Evolutionary conservation across 1,140 invertebrate species (phyloP), one percentile per base, ranked within the genome.

Genomic region (Notospermus geniculatus): DNA sequence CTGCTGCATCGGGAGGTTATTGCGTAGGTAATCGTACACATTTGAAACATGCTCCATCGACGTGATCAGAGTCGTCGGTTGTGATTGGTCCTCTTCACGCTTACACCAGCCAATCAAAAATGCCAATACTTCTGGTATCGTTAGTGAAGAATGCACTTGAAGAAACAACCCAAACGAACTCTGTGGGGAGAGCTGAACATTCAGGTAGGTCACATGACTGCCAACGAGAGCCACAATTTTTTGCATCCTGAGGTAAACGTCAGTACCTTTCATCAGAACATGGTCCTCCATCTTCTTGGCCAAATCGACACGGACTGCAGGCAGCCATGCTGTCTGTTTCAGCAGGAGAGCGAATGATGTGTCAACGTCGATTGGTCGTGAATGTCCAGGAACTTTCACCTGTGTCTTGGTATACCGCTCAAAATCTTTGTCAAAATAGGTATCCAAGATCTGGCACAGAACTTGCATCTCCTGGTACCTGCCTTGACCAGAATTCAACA

Each of bases 11-110:
- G 56, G 58, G 25, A 79, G 58, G n/a, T 74, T 62, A 2, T 73
- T 60, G 52, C 43, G 19, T 17, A 79, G 55, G 59, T 71, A 72
- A 2, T 50, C 9, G 54, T 79, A 79, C 5, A 78, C 55, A 29
- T 59, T 57, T 13, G 66, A 66, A 28, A 76, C 67, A 54, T 79
- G 77, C 0, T 54, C 15, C 41, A 71, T 19, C 15, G 66, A 62
- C n/a, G 71, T 70, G 17, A 25, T 50, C 17, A 59, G 27, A 9
- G 13, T 45, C 17, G 15, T 23, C 9, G 58, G 41, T 25, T 28
- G n/a, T 29, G 25, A 17, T 22, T 50, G 32, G 32, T 36, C 32
- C n/a, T 41, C 41, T 22, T 39, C 41, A 7, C 54, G 54, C n/a
- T n/a, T 5, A 32, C 57, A 50, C 57, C 57, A 59, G 25, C 27